Evolutionary conservation across 2,888 invertebrate species (phyloP), one percentile per base, ranked within the genome.

Genomic region (Aporophyla lueneburgensis): DNA sequence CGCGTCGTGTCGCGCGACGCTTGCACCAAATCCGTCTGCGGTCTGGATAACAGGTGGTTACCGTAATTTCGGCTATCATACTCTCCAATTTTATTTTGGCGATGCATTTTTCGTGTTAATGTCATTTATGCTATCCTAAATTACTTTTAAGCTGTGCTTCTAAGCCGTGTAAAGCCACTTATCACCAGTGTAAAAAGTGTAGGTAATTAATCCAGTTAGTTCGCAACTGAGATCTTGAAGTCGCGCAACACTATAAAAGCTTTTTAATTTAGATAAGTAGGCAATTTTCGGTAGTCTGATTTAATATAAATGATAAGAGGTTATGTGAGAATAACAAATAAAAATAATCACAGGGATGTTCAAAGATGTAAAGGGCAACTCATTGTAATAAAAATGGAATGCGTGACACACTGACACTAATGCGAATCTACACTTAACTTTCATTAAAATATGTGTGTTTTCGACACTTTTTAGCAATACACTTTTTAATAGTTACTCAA

Each of bases 401-500:
- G 27, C 12, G 46, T 49, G 76, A 59, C 73, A 67, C 59, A 62
- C n/a, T 74, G 68, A 75, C 68, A 71, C 68, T 78, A 76, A 78
- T 74, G 78, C 40, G 27, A 78, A 75, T 71, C 54, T 58, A 71
- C 56, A 74, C 62, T 78, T 74, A 74, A 65, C 77, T 65, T 74
- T 65, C 62, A 67, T 53, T 75, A 61, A 80, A 80, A 69, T 82
- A 80, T 76, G 74, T 75, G 74, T 74, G 66, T 74, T 79, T 80
- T 69, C 74, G 27, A 74, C 65, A 61, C 54, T 66, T 72, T 74
- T 49, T 67, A 81, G 80, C 70, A 71, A 88, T 86, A 86, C 80
- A 91, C 89, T 91, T 92, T 90, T 91, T 91, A 92, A 91, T 90
- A 90, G 89, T 86, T 87, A 90, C 74, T 88, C 79, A 83, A 87